phyloP scores from a whole-genome alignment of 1,140 invertebrate species.

The Gonatopus flavifemur region DNA sequence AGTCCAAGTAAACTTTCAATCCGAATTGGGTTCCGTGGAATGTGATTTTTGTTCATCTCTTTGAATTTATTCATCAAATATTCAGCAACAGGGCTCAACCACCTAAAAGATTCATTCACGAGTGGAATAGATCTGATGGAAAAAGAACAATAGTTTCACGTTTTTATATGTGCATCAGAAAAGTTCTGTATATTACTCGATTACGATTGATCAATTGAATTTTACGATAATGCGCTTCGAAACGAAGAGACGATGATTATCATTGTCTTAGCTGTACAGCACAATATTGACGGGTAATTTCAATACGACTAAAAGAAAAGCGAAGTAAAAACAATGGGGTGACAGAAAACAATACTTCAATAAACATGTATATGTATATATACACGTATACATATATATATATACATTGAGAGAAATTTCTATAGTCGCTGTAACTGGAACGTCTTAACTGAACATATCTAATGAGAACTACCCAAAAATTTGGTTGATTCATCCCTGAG shows the following conservation, averaged over 20 bases:
- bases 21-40: no score
- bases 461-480: no score
- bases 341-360: slow-evolving; percentile 5
- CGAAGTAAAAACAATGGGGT: not conserved
- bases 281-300: slow-evolving; percentile 43
- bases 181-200: slow-evolving; percentile 2
- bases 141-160: not conserved
- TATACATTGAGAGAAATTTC: slow-evolving; percentile 11
- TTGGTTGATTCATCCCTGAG: no score
- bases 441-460: slow-evolving; percentile 9
- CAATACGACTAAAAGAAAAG: slow-evolving; percentile 18
- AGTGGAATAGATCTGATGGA: not conserved
- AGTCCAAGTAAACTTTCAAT: no score
- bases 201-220: slow-evolving; percentile 8
- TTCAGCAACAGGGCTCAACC: no score
- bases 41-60: no score
- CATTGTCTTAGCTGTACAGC: slow-evolving; percentile 33
- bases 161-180: no score
- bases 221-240: slow-evolving; percentile 11
- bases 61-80: no score
- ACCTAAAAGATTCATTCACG: not conserved
- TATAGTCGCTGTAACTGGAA: slow-evolving; percentile 18
- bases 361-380: slow-evolving; percentile 15
- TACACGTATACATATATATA: no score
- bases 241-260: slow-evolving; percentile 18